Conservation (phyloP, 2,113 vertebrate genomes). For the Struthidea cinerea region DNA sequence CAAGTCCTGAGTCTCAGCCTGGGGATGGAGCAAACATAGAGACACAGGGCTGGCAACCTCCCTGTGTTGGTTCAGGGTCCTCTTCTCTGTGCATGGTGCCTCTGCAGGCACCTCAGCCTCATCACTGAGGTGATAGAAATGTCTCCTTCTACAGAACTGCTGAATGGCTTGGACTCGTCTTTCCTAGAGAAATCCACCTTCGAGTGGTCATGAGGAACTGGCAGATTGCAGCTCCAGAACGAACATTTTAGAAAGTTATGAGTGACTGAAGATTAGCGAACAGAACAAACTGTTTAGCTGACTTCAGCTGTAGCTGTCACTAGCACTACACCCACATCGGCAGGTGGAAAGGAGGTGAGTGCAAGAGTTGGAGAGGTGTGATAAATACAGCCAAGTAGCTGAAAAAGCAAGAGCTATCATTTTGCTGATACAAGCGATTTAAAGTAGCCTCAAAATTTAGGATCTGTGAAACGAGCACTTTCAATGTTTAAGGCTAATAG, state of each 20-base stretch:
- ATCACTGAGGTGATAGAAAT: not conserved
- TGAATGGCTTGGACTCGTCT: not conserved
- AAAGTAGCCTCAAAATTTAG: not conserved
- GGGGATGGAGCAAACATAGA: not conserved
- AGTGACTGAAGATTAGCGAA: not conserved
- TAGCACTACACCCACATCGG: not conserved
- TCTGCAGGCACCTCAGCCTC: not conserved
- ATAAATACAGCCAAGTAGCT: not conserved
- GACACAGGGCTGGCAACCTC: not conserved
- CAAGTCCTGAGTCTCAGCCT: not conserved
- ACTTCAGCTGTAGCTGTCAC: not conserved
- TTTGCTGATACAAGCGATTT: not conserved
- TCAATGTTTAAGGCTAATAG: not conserved
- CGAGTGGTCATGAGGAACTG: not conserved
- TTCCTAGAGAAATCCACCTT: not conserved
- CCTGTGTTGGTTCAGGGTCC: rapidly evolving
- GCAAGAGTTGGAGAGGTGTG: not conserved
- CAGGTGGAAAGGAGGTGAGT: not conserved
- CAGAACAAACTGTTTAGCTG: not conserved
- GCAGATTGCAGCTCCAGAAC: not conserved
- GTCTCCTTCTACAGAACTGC: not conserved
- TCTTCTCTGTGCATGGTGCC: not conserved
- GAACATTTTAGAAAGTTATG: not conserved
- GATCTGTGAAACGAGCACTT: not conserved
- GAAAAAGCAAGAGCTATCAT: not conserved